phyloP scores from a whole-genome alignment of 1,140 invertebrate genomes.

The Hyles euphorbiae region DNA sequence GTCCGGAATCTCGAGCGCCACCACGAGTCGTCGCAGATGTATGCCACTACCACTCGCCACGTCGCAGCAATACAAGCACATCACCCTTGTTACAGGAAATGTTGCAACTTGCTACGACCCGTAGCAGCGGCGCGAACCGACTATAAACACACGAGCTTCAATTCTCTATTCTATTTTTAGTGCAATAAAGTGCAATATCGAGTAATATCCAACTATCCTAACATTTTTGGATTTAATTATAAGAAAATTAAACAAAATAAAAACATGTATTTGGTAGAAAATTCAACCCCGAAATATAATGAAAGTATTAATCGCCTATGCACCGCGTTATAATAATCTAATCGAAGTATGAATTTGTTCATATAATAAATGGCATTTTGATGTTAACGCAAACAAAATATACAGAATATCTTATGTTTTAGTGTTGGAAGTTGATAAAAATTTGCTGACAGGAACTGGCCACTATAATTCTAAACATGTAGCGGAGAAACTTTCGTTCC shows the following conservation, averaged over 20 bases:
- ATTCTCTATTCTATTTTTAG: constrained; percentile 36
- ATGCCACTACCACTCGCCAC: too few relatives aligned
- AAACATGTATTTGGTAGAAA: background rate
- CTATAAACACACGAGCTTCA: constrained; percentile 13
- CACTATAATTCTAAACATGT: background rate
- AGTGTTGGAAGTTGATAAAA: too few relatives aligned
- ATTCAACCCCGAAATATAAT: background rate
- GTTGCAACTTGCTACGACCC: constrained; percentile 9
- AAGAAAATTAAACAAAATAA: background rate
- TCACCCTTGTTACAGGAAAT: constrained; percentile 16
- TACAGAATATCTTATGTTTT: constrained; percentile 28
- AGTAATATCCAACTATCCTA: constrained; percentile 33
- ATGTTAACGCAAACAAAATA: constrained; percentile 25
- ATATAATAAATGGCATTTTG: too few relatives aligned
- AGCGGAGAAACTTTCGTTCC: background rate
- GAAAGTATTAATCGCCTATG: constrained; percentile 24
- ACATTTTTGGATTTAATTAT: constrained; percentile 29
- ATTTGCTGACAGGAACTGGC: too few relatives aligned
- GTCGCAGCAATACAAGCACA: too few relatives aligned
- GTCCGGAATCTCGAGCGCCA: constrained; percentile 20
- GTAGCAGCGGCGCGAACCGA: constrained; percentile 21
- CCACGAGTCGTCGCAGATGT: constrained; percentile 11
- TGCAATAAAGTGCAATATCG: constrained; percentile 41
- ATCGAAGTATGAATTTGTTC: too few relatives aligned
- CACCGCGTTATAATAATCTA: constrained; percentile 2